These are phyloP conservation scores for Dynastes tityus DNA, from an alignment of 2,888 invertebrate species.

Conservation along the genomic window DNA sequence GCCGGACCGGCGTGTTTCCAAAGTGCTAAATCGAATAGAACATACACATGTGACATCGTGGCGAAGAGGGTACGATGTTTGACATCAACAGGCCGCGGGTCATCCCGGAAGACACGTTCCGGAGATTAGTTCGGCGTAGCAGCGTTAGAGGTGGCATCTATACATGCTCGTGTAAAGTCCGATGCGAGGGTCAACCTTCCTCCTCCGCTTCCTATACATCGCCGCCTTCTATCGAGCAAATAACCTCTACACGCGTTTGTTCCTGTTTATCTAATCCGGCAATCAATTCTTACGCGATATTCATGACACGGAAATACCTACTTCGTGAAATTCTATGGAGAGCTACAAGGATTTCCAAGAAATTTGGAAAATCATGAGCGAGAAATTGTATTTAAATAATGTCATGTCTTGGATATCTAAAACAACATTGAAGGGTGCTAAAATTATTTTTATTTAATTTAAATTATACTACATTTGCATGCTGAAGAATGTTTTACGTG, in stretches of 20 bases:
- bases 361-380: too few species aligned
- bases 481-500: too few species aligned
- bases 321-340: too few species aligned
- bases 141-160: constrained; percentile 58
- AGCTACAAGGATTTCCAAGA: too few species aligned
- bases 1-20: constrained; percentile 33
- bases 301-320: too few species aligned
- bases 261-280: constrained; percentile 59
- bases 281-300: constrained; percentile 57
- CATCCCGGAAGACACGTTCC: constrained; percentile 67
- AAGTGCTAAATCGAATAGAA: constrained; percentile 50
- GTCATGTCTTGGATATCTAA: too few species aligned
- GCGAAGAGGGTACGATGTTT: constrained; percentile 64
- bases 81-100: constrained; percentile 67
- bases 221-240: constrained; percentile 59
- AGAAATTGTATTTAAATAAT: too few species aligned
- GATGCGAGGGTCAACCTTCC: constrained; percentile 28
- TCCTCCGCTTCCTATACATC: background rate
- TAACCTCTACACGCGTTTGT: constrained; percentile 61
- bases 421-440: too few species aligned
- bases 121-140: constrained; percentile 63
- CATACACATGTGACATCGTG: constrained; percentile 62
- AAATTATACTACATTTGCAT: too few species aligned
- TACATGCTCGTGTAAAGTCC: constrained; percentile 28
- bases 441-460: too few species aligned